Evolutionary conservation across 2,888 invertebrate genomes (phyloP).

Genomic region (Rotaria sp.): DNA sequence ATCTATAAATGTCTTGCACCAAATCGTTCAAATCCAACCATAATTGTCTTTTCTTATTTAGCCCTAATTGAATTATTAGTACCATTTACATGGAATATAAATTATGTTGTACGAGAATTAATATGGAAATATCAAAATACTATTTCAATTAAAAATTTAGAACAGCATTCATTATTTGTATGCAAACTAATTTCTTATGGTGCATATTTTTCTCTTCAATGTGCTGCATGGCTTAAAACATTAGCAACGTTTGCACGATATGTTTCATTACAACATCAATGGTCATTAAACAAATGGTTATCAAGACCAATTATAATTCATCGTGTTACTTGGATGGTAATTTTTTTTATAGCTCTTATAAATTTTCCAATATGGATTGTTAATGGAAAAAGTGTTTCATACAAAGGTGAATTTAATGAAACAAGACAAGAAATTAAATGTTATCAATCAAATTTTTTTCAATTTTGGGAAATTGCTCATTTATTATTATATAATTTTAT

Average conservation of each 20-base stretch:
- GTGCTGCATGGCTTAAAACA: constrained; percentile 38
- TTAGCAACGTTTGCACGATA: constrained; percentile 35
- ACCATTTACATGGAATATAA: constrained; percentile 21
- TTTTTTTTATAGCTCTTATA: background rate
- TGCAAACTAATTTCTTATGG: constrained; percentile 35
- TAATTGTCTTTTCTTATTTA: background rate
- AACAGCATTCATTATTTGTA: constrained; percentile 36
- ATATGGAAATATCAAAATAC: constrained; percentile 35
- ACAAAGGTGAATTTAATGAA: background rate
- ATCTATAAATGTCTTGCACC: background rate
- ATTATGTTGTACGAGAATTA: constrained; percentile 27
- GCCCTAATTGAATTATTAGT: background rate
- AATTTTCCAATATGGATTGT: background rate
- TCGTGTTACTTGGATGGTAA: background rate
- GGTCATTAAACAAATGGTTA: background rate
- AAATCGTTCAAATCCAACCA: background rate
- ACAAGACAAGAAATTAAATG: background rate
- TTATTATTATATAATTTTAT: constrained; percentile 22
- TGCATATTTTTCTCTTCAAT: constrained; percentile 39
- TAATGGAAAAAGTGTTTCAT: background rate
- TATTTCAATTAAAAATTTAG: constrained; percentile 30
- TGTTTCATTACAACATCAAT: background rate
- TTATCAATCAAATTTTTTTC: constrained; percentile 1
- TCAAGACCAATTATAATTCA: background rate
- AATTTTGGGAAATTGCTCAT: constrained; percentile 6